Base-by-base conservation (phyloP, 64 coral and sea anemone genomes). In the Hydrozoanthus tunicans region DNA sequence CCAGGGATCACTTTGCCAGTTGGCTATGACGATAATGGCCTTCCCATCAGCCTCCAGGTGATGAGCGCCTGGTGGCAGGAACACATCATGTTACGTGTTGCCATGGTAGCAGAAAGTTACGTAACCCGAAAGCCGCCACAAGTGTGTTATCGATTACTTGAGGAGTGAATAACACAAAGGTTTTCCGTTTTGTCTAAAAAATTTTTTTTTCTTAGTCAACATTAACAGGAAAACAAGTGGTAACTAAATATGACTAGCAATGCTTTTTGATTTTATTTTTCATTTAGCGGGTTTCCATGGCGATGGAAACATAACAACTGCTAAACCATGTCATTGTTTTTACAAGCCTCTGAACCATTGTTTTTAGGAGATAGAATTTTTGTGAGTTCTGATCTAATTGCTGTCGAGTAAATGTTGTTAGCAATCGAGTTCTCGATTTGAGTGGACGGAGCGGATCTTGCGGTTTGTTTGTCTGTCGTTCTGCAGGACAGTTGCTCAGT, bases 11-110 rank as follows among this genome's bases (percentile, higher is more conserved):
- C 94, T 7, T 59, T 98, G 0, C 96, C 96, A 14, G 93, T 98
- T 88, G 96, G 96, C 0, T 98, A 98, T 92, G 94, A 95, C 76
- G 83, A 86, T 51, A 72, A 83, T 15, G 94, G 92, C 23, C 92
- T 98, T 72, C 96, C 96, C 52, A 95, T 98, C 63, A 93, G 91
- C 13, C 74, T 95, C 15, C 96, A 98, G 73, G 67, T 98, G 51
- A 98, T 98, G 96, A 95, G 91, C 32, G 92, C 93, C 3, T 98
- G 96, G 96, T 98, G 96, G 96, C 82, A 93, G 7, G 96, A 98
- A 52, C 94, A 95, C 54, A 55, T 93, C 5, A 93, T 93, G 94
- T 90, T 98, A 25, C 94, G 96, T 79, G 96, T 98, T 79, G 94
- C 96, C 3, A 77, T 95, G 43, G 78, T 91, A 61, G 66, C 78